Percentiles rank a stretch among this genome's conserved stretches.
Evolutionary conservation across 2,113 vertebrate genomes (phyloP).

Genomic region (Monopterus albus): DNA sequence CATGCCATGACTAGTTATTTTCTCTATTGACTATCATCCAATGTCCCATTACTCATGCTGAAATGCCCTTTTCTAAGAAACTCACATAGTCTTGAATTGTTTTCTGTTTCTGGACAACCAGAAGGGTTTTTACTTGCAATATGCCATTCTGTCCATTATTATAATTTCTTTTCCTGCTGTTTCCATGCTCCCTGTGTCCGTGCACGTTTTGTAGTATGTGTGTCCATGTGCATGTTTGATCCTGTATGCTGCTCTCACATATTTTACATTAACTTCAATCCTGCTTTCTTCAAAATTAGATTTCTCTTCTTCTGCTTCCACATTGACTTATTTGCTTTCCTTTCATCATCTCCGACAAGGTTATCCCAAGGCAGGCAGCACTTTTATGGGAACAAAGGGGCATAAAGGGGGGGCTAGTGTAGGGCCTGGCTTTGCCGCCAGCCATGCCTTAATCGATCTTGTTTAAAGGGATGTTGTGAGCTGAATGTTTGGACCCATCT

Average conservation of each 20-base stretch:
- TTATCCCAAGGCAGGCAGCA: conserved; percentile 76
- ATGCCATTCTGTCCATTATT: conserved; percentile 12
- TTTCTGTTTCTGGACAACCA: conserved; percentile 13
- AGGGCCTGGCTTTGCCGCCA: conserved; percentile 49
- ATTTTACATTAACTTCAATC: conserved; percentile 63
- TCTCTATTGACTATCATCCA: conserved; percentile 60
- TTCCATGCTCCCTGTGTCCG: background rate
- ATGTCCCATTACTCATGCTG: conserved; percentile 58
- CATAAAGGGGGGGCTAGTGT: conserved; percentile 25
- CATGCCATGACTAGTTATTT: conserved; percentile 62
- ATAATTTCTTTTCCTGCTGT: conserved; percentile 8
- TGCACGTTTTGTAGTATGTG: conserved; percentile 2
- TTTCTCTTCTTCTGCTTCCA: conserved; percentile 62
- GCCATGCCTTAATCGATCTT: conserved; percentile 75
- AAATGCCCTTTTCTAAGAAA: conserved; percentile 41
- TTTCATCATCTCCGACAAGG: conserved; percentile 80
- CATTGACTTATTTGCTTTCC: conserved; percentile 73
- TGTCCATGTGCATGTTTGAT: conserved; percentile 24
- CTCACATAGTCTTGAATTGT: conserved; percentile 34
- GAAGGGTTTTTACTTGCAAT: background rate
- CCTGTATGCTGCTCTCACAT: conserved; percentile 25
- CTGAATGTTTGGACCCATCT: conserved; percentile 79
- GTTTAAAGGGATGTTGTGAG: conserved; percentile 73
- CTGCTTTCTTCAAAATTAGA: conserved; percentile 68
- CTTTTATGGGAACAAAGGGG: conserved; percentile 72